Evolutionary conservation across 2,113 vertebrate species (phyloP), one percentile per base, ranked within the genome.

Genomic region (Mormoops blainvillei): DNA sequence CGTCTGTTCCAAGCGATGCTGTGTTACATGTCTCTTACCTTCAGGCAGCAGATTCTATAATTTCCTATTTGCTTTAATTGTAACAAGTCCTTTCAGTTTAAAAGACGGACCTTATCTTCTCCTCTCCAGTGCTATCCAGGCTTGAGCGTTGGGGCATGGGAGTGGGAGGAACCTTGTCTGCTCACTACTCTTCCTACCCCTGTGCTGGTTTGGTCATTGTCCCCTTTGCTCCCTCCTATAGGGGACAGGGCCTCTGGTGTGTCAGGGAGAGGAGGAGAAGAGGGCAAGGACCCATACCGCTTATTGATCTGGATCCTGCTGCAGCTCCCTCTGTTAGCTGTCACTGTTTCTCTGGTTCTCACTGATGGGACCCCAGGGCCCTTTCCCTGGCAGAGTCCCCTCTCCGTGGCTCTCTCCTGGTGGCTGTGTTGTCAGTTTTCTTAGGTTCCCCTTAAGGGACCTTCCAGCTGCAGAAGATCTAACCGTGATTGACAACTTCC

Each of bases 341-440:
- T 85, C 7, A 8, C 4, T 1, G 9, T 54, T n/a, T 54, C 38
- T 43, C 86, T 71, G 28, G 13, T 38, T 56, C 43, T 14, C 33
- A 22, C 4, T 7, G 5, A 45, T 45, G 14, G 22, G 9, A 28
- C 4, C 10, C 18, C 10, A 58, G 4, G 1, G 4, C 1, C 20
- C 43, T 76, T 4, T 48, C 50, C 7, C 0, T 33, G 74, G 48
- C 1, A 76, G 28, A 18, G 2, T 33, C 73, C 1, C 28, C 31
- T 74, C 5, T 52, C 41, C 6, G 0, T n/a, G 87, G 71, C 1
- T 70, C 31, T 22, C 15, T 71, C 8, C 1, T 19, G 20, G 28
- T 50, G 33, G 15, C 19, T 4, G 4, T 13, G 13, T 11, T 70
- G 45, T 28, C 48, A 50, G 0, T 58, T 73, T 89, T 38, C 45